Evolutionary conservation across 2,113 vertebrate genomes (phyloP).

Genomic region (Corythaixoides concolor): DNA sequence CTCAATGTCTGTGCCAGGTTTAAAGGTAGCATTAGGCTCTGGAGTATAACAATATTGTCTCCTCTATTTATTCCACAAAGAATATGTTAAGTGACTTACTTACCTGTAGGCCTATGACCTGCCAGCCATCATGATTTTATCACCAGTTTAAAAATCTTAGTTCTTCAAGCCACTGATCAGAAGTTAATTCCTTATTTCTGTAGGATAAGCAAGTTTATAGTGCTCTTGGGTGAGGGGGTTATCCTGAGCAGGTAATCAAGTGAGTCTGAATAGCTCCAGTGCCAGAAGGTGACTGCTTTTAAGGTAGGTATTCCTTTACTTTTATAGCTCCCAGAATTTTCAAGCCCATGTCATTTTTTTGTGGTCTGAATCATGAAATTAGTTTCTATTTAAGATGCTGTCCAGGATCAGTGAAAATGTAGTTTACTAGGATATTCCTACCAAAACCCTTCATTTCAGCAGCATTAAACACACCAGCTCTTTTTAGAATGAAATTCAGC

Average conservation of each 20-base stretch:
- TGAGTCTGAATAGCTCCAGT: background rate
- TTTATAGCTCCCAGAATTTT: background rate
- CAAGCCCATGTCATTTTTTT: background rate
- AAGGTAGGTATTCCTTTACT: background rate
- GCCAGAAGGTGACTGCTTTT: background rate
- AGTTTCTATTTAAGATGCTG: background rate
- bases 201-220: background rate
- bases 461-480: background rate
- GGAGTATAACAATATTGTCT: background rate
- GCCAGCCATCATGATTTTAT: background rate
- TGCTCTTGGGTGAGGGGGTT: rapidly evolving
- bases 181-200: background rate
- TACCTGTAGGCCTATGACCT: background rate
- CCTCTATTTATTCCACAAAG: background rate
- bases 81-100: background rate
- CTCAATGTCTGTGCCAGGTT: background rate
- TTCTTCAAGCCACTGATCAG: background rate
- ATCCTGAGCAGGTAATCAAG: background rate
- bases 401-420: background rate
- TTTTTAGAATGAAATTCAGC: background rate
- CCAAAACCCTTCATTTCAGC: background rate
- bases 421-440: background rate
- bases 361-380: background rate
- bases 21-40: background rate
- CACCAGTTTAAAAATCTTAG: background rate